Conservation (phyloP, 2,888 invertebrate species). For the Tenthredo mesomela region DNA sequence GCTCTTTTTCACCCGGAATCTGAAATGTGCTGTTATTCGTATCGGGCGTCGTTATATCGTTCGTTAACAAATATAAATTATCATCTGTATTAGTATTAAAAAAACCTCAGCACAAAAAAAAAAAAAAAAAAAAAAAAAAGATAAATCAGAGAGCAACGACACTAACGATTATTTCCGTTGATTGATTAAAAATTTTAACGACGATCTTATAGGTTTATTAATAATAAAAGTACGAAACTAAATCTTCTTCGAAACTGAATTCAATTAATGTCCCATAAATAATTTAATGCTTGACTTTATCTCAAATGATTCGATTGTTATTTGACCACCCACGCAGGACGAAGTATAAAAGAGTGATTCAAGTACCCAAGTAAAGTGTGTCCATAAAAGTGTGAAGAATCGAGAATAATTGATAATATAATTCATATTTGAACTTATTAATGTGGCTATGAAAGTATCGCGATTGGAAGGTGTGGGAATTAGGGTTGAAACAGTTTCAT, state of each 20-base stretch:
- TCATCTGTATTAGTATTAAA: background rate
- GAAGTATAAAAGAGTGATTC: background rate
- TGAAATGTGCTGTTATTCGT: too few relatives aligned
- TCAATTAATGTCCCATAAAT: too few relatives aligned
- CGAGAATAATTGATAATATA: background rate
- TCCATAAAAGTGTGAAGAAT: background rate
- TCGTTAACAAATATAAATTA: background rate
- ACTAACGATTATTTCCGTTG: background rate
- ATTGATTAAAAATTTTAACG: background rate
- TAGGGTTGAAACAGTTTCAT: constrained; percentile 19
- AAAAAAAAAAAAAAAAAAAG: too few relatives aligned
- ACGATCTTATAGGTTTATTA: background rate
- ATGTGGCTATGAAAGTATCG: background rate
- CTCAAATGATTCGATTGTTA: background rate
- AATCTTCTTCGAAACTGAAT: too few relatives aligned
- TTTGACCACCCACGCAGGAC: background rate
- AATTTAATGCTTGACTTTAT: too few relatives aligned
- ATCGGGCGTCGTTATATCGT: too few relatives aligned
- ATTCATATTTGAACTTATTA: background rate
- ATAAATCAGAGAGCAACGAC: background rate
- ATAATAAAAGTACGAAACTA: background rate
- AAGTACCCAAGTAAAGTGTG: background rate
- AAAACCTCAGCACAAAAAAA: background rate
- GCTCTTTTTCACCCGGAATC: too few relatives aligned
- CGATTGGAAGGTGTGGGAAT: background rate